phyloP scores from a whole-genome alignment of 2,888 invertebrate species.

The Xanthia icteritia region DNA sequence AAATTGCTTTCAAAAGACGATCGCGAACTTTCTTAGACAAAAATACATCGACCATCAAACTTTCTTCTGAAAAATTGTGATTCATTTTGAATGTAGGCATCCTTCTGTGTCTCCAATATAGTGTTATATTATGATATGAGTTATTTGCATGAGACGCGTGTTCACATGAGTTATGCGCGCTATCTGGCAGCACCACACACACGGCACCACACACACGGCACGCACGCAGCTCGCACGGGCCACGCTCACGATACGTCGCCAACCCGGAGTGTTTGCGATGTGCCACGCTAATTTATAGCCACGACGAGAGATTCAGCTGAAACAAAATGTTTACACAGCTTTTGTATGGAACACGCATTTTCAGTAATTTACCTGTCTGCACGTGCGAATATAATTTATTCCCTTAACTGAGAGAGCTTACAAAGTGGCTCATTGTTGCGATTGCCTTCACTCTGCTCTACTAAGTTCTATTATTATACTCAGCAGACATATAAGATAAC shows the following conservation, averaged over 20 bases:
- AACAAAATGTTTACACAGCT: constrained; percentile 6
- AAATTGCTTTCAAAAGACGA: background rate
- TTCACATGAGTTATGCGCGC: constrained; percentile 71
- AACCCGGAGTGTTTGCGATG: constrained; percentile 17
- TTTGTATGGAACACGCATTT: constrained; percentile 14
- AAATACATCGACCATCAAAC: background rate
- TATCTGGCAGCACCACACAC: constrained; percentile 21
- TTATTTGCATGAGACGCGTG: constrained; percentile 75
- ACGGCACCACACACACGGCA: background rate
- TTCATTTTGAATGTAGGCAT: background rate
- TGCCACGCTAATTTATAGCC: constrained; percentile 31
- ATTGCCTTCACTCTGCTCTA: background rate
- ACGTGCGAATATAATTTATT: background rate
- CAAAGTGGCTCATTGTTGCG: constrained; percentile 17
- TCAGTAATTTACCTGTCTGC: constrained; percentile 11
- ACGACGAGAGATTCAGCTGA: constrained; percentile 9
- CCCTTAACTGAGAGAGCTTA: background rate
- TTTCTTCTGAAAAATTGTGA: background rate
- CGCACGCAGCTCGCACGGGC: background rate
- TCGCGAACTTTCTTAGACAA: too few relatives aligned
- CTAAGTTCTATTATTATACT: background rate
- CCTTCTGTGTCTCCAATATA: constrained; percentile 16
- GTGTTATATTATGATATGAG: constrained; percentile 6
- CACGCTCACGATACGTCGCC: background rate
- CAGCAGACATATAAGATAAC: background rate